Base-by-base conservation (phyloP, 2,113 vertebrate species). In the Pangasianodon gigas region DNA sequence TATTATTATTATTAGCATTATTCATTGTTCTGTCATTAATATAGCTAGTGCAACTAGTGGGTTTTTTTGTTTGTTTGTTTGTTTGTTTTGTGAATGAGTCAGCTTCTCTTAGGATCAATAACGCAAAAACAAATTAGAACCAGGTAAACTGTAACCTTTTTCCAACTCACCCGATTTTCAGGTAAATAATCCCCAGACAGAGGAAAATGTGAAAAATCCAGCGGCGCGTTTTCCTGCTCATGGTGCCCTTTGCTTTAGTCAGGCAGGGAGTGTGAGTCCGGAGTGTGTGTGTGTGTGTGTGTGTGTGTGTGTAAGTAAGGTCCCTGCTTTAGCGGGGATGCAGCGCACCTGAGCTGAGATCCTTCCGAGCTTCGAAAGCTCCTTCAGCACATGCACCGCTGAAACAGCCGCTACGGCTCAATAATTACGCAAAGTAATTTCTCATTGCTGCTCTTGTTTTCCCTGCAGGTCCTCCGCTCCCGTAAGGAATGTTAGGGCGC, bases 121-220 rank as follows among this genome's bases (percentile, higher is more conserved):
- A 37, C 0, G 1, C 2, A 56, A 21, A 21, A 54, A 6, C n/a
- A 56, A 82, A 37, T 29, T 54, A 82, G 9, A 19, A 32, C 29
- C 80, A 58, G n/a, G 80, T 37, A 18, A 56, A 58, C 16, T 58
- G 52, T 4, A 3, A 56, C 29, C 19, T 21, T 10, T 3, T 32
- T 62, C n/a, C 3, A 75, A 95, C 97, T 98, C 94, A 98, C 98
- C 98, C 97, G 92, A 98, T 98, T 93, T 97, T 98, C 93, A 99
- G 94, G 90, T 98, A 99, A 56, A 98, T 96, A 87, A 99, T 96
- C 93, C 97, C 97, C 88, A 98, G 95, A 93, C 97, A 97, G 92
- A 99, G 96, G 94, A 98, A 97, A 93, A 98, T 97, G 93, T 97
- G 97, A 94, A 97, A 97, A 91, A 98, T 97, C 96, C 97, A 98